Evolutionary conservation across 2,888 invertebrate genomes (phyloP).

Genomic region (Protonemura montana): DNA sequence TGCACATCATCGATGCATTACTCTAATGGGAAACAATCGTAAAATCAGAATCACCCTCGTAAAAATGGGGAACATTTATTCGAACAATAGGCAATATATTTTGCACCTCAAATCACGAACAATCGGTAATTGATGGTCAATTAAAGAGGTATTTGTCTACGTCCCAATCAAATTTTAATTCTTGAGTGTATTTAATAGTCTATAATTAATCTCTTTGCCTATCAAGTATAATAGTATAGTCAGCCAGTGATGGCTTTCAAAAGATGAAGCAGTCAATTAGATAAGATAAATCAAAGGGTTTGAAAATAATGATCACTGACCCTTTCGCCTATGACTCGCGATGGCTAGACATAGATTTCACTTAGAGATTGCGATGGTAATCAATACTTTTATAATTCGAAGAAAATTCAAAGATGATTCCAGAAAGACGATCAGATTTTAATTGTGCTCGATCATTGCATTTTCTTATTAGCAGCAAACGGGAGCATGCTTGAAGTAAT

Average conservation of each 20-base stretch:
- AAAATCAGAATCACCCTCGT: neutral
- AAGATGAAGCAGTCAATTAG: neutral
- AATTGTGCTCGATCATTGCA: neutral
- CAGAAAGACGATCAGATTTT: neutral
- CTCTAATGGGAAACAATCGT: conserved; percentile 7
- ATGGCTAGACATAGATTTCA: neutral
- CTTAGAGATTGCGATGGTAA: neutral
- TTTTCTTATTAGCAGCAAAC: neutral
- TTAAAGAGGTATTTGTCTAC: neutral
- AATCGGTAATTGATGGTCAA: neutral
- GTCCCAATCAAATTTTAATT: neutral
- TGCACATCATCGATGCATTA: neutral
- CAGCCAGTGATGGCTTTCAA: neutral
- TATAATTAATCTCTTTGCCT: neutral
- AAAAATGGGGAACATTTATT: neutral
- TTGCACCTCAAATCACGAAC: neutral
- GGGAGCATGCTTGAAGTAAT: neutral
- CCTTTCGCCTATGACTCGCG: neutral
- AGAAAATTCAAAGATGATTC: neutral
- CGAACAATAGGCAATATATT: neutral
- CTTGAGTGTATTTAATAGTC: neutral
- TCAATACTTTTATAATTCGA: neutral
- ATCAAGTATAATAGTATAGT: neutral
- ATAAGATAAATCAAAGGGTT: neutral
- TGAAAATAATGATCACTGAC: neutral